phyloP scores from a whole-genome alignment of 2,888 invertebrate species.

The Apoda limacodes region DNA sequence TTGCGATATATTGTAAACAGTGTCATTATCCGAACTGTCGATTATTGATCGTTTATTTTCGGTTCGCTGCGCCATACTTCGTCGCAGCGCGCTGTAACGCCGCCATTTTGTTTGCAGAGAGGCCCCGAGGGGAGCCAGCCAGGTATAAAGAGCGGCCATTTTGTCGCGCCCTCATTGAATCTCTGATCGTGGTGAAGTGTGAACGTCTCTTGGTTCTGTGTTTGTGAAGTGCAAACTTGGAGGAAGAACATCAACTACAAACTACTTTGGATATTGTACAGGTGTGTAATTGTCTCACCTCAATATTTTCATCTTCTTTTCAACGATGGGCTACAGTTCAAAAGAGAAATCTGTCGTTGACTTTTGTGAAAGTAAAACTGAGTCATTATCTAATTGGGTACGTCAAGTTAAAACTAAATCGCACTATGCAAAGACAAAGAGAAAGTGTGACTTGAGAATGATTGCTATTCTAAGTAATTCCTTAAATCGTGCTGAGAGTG shows the following conservation, averaged over 20 bases:
- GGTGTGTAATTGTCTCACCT: conserved; percentile 41
- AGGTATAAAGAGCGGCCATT: conserved; percentile 42
- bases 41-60: conserved; percentile 26
- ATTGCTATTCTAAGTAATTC: conserved; percentile 75
- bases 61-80: conserved; percentile 12
- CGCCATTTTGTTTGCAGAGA: conserved; percentile 48
- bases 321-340: conserved; percentile 55
- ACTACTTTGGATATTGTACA: conserved; percentile 37
- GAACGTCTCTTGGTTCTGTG: conserved; percentile 40
- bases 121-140: conserved; percentile 27
- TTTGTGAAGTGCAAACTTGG: conserved; percentile 46
- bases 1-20: no score
- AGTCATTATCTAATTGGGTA: conserved; percentile 73
- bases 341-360: conserved; percentile 58
- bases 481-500: conserved; percentile 68
- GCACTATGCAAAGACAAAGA: conserved; percentile 64
- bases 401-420: conserved; percentile 73
- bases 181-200: conserved; percentile 33
- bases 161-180: conserved; percentile 42
- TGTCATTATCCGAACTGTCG: no score
- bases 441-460: conserved; percentile 71
- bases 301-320: conserved; percentile 36
- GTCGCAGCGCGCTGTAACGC: conserved; percentile 17
- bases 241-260: background rate
- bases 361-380: conserved; percentile 68